Evolutionary conservation across 92 coral and sea anemone species (phyloP).

Genomic region (Siderastrea radians): DNA sequence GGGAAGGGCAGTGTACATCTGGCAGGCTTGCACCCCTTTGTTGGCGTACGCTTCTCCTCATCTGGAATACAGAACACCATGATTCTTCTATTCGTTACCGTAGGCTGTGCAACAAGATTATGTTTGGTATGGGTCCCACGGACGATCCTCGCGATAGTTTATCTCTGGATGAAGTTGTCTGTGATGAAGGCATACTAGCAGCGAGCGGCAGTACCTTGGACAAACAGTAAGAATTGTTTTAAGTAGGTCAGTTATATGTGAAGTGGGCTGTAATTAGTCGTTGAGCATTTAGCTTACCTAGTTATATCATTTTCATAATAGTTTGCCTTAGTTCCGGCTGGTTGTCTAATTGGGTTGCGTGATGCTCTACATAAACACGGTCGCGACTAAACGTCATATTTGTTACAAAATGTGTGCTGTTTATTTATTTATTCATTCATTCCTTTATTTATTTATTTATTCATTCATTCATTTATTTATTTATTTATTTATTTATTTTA

Average conservation of each 20-base stretch:
- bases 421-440: too few relatives aligned
- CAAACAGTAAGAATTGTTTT: slow-evolving; percentile 42
- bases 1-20: too few relatives aligned
- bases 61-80: neutral
- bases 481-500: too few relatives aligned
- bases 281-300: neutral
- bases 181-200: slow-evolving; percentile 35
- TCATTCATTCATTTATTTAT: too few relatives aligned
- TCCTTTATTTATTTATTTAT: too few relatives aligned
- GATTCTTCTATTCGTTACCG: neutral
- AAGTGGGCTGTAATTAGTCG: neutral
- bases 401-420: too few relatives aligned
- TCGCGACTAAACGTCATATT: too few relatives aligned
- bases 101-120: slow-evolving; percentile 87
- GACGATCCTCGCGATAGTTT: slow-evolving; percentile 74
- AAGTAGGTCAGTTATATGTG: neutral
- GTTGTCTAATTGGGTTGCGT: too few relatives aligned
- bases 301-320: neutral
- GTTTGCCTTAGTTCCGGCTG: too few relatives aligned
- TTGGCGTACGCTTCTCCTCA: too few relatives aligned
- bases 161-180: slow-evolving; percentile 65
- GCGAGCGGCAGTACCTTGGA: slow-evolving; percentile 1
- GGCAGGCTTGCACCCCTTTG: too few relatives aligned
- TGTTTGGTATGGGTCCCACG: slow-evolving; percentile 90
- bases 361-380: too few relatives aligned